These are phyloP conservation scores for Colaptes auratus DNA, from an alignment of 2,113 vertebrate genomes.

Conservation along the genomic window DNA sequence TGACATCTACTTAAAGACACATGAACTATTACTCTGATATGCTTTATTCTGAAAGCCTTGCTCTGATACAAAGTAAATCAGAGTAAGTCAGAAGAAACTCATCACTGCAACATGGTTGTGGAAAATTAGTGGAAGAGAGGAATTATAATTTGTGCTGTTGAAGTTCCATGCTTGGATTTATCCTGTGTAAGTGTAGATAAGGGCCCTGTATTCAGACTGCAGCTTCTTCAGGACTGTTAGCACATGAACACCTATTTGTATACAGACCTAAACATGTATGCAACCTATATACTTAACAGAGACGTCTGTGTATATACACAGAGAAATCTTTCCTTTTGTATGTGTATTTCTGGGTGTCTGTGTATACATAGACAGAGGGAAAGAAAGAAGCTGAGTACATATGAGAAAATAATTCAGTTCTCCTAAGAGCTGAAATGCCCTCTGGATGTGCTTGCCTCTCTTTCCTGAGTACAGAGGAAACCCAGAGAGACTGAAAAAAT, in stretches of 20 bases:
- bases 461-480: conserved; percentile 12
- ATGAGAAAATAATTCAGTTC: neutral
- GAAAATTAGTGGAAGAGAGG: neutral
- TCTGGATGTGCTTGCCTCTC: neutral
- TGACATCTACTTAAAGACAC: neutral
- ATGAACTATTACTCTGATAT: neutral
- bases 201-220: neutral
- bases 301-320: neutral
- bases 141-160: neutral
- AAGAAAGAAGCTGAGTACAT: neutral
- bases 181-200: fast-evolving
- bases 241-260: neutral
- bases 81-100: neutral
- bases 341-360: neutral
- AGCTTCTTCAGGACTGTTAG: neutral
- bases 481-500: neutral
- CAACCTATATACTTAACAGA: neutral
- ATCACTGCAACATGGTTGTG: neutral
- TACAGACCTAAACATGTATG: neutral
- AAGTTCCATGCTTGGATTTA: neutral
- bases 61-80: neutral
- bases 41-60: neutral
- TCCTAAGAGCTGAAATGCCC: conserved; percentile 1
- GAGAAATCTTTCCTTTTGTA: neutral
- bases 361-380: neutral